Percentiles rank a stretch among this genome's conserved stretches.
Evolutionary conservation across 2,888 invertebrate genomes (phyloP).

Genomic region (Uloborus plumipes): DNA sequence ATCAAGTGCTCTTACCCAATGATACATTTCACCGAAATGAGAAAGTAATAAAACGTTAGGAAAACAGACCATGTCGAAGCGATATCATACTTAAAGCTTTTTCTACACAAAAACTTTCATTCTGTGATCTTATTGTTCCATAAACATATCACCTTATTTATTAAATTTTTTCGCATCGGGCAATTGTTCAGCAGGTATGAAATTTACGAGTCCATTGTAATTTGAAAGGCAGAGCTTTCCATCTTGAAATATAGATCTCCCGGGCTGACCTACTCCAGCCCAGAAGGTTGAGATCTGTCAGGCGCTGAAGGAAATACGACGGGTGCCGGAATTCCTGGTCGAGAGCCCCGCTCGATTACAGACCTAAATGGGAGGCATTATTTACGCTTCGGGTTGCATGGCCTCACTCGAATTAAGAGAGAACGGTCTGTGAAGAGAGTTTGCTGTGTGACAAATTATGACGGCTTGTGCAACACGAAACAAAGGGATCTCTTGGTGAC

Average conservation of each 20-base stretch:
- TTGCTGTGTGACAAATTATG: conserved; percentile 33
- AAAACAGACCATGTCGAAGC: conserved; percentile 56
- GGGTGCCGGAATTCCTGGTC: conserved; percentile 49
- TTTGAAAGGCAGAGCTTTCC: conserved; percentile 47
- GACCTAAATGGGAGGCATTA: conserved; percentile 42
- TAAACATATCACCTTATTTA: conserved; percentile 51
- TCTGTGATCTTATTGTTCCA: conserved; percentile 56
- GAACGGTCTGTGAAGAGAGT: conserved; percentile 53
- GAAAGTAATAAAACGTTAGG: conserved; percentile 38
- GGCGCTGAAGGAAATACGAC: conserved; percentile 50
- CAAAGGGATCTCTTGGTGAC: conserved; percentile 42
- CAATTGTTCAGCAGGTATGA: conserved; percentile 45
- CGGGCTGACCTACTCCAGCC: conserved; percentile 54
- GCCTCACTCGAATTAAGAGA: conserved; percentile 50
- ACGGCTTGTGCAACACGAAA: conserved; percentile 50
- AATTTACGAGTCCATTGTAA: conserved; percentile 62
- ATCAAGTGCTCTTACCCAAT: too few relatives aligned
- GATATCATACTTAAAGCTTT: conserved; percentile 41
- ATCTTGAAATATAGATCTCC: conserved; percentile 40
- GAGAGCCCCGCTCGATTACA: conserved; percentile 40
- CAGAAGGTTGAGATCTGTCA: conserved; percentile 56
- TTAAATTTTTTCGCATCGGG: conserved; percentile 49
- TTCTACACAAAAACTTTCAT: conserved; percentile 36
- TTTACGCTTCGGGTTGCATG: conserved; percentile 57
- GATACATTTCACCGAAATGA: conserved; percentile 31